Evolutionary conservation across 53 echinoderm and acorn worm species (phyloP), one percentile per base, ranked within the genome.

Genomic region (Stichopus horrens): DNA sequence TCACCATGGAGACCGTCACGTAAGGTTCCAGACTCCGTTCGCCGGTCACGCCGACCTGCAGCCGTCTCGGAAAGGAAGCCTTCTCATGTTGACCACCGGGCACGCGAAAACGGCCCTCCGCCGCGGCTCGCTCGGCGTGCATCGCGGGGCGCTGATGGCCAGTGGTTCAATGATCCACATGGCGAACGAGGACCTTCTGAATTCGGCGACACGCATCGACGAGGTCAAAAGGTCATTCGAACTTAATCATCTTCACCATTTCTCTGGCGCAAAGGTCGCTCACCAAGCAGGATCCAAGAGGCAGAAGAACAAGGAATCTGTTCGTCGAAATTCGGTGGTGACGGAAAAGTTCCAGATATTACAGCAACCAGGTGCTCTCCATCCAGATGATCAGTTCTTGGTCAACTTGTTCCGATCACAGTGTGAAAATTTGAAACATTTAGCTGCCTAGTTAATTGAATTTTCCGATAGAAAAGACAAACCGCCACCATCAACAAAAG

Each of bases 321-420:
- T 91, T 51, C 93, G 98, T 10, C 92, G 95, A 18, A 97, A 97
- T 76, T 94, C 98, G 37, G 88, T 95, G n/a, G 86, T 95, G 81
- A 94, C 94, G 4, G 95, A 97, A 7, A 86, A 91, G 54, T 86
- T 97, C 82, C 88, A 94, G n/a, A 79, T 93, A 4, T 82, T 91
- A 22, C 79, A 86, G 37, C 63, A 89, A 9, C 95, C 95, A 5
- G 91, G 90, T 21, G 93, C 93, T 1, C 60, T 97, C 89, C 79
- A 90, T 22, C 94, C 98, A 21, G 92, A 91, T 8, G 98, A 97
- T 23, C 94, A 93, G 54, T 89, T 86, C 19, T 16, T 90, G 9
- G 89, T 94, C 52, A 93, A 94, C 71, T 86, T 73, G 21, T 95
- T 95, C 91, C 77, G 95, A 58, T 95, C 95, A 0, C 93, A 97